Conservation (phyloP, 2,113 vertebrate genomes). For the Salvelinus sp. region DNA sequence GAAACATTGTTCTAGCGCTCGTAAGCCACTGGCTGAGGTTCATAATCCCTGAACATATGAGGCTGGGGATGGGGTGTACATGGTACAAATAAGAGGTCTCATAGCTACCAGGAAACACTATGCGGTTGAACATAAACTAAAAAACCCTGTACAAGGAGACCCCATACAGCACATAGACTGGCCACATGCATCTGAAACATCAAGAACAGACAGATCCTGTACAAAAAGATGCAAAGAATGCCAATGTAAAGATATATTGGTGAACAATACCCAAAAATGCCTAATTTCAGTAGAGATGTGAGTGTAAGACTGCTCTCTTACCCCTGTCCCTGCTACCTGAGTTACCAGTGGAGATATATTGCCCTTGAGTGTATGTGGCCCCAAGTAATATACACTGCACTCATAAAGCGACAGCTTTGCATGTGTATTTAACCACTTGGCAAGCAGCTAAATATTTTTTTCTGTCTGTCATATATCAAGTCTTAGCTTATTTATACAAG, state of each 20-base stretch:
- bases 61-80: not conserved
- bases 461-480: constrained; percentile 26
- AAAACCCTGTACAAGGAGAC: not conserved
- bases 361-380: constrained; percentile 41
- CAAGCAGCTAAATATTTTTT: constrained; percentile 23
- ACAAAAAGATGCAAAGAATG: not conserved
- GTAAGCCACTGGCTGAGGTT: constrained; percentile 23
- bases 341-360: constrained; percentile 34
- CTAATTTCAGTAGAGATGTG: not conserved
- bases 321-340: constrained; percentile 33
- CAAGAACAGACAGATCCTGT: not conserved
- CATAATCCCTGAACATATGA: constrained; percentile 14
- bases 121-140: not conserved
- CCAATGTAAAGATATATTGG: no score
- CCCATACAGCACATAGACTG: not conserved
- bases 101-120: not conserved
- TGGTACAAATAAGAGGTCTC: constrained; percentile 3
- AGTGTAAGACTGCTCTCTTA: constrained; percentile 3
- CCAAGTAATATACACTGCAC: constrained; percentile 19
- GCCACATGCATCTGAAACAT: not conserved
- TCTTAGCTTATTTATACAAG: constrained; percentile 40
- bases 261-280: not conserved
- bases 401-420: constrained; percentile 47
- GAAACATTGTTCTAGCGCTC: constrained; percentile 21
- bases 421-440: constrained; percentile 37